These are phyloP conservation scores for Corvus hawaiiensis DNA, from an alignment of 2,113 vertebrate genomes.

Conservation along the genomic window DNA sequence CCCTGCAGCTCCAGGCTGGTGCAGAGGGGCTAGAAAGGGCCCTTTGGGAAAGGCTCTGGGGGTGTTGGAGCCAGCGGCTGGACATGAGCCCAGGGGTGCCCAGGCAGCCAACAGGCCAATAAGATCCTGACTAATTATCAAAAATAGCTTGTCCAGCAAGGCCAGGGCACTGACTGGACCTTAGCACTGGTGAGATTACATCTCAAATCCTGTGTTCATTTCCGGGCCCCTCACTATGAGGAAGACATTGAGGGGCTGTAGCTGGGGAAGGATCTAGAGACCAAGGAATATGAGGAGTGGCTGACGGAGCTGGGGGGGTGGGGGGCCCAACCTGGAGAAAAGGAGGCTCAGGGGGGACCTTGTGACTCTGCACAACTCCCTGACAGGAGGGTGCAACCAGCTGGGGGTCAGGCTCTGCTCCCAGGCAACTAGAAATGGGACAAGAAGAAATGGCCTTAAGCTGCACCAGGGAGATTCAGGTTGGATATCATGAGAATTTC, in stretches of 20 bases:
- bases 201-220: neutral
- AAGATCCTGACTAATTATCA: neutral
- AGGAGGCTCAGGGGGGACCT: neutral
- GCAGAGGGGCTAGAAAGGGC: neutral
- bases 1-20: neutral
- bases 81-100: neutral
- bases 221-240: neutral
- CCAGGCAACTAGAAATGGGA: neutral
- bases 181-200: accelerated
- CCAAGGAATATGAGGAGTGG: neutral
- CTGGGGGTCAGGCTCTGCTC: accelerated
- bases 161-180: too few species aligned
- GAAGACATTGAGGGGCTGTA: neutral
- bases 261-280: neutral
- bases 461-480: neutral
- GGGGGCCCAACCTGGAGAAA: neutral
- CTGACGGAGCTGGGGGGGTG: neutral
- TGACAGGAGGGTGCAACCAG: accelerated
- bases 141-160: neutral
- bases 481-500: neutral
- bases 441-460: neutral
- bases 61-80: neutral
- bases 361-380: accelerated
- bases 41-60: neutral
- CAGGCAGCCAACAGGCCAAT: too few species aligned